phyloP scores from a whole-genome alignment of 1,140 invertebrate genomes.

The Sarcophaga peregrina region DNA sequence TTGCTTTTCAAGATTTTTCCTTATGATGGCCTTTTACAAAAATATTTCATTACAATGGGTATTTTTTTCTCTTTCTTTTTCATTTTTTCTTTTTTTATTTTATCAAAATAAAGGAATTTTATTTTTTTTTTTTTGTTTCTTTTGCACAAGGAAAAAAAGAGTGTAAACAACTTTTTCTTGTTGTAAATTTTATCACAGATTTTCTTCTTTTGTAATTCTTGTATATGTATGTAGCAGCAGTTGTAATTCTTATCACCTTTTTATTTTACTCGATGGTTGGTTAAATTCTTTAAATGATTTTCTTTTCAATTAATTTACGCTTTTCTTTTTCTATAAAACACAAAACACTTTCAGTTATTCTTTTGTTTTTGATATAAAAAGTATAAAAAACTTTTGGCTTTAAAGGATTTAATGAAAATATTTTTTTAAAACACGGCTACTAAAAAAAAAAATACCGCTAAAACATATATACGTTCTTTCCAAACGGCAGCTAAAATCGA shows the following conservation, averaged over 20 bases:
- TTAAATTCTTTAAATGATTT: no score
- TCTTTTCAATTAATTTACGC: no score
- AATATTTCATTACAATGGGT: background rate
- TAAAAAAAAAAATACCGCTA: slow-evolving; percentile 12
- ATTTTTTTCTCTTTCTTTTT: background rate
- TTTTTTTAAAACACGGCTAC: slow-evolving; percentile 1
- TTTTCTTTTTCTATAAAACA: background rate
- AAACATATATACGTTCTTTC: background rate
- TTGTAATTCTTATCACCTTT: slow-evolving; percentile 22
- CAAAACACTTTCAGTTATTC: no score
- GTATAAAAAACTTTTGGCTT: background rate
- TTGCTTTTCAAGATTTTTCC: background rate
- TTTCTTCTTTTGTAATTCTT: background rate
- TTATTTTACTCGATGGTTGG: background rate
- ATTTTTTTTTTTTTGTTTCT: background rate
- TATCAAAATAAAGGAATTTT: slow-evolving; percentile 35
- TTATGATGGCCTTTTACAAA: background rate
- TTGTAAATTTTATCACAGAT: background rate
- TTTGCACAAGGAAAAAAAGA: background rate
- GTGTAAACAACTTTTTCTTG: slow-evolving; percentile 1
- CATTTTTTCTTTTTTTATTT: slow-evolving; percentile 14
- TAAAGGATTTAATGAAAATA: background rate
- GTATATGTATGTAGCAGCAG: background rate
- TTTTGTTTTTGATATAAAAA: no score
- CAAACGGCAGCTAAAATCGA: slow-evolving; percentile 11